Conservation (phyloP, 2,888 invertebrate species). For the Apocheima hispidaria region DNA sequence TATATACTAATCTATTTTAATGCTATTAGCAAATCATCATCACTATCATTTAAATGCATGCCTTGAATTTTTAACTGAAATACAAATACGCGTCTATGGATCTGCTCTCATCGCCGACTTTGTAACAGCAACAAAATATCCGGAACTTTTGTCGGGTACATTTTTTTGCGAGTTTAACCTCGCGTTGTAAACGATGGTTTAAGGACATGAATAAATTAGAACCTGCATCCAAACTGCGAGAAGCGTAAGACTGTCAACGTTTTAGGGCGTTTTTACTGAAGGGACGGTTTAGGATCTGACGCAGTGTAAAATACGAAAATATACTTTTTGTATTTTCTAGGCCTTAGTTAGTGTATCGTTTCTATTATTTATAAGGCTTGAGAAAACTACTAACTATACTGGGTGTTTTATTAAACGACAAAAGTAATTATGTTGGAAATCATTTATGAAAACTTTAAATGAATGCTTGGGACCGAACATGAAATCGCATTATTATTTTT, state of each 20-base stretch:
- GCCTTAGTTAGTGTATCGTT: too few relatives aligned
- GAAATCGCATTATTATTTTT: too few relatives aligned
- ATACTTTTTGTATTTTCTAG: too few relatives aligned
- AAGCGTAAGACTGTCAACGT: constrained; percentile 16
- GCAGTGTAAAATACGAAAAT: not conserved
- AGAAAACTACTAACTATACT: too few relatives aligned
- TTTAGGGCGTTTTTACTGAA: constrained; percentile 7
- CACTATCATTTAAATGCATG: too few relatives aligned
- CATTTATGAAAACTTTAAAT: too few relatives aligned
- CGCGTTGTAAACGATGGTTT: constrained; percentile 35
- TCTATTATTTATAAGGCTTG: too few relatives aligned
- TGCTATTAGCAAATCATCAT: too few relatives aligned
- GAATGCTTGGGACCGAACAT: too few relatives aligned
- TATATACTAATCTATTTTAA: too few relatives aligned
- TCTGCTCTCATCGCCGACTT: not conserved
- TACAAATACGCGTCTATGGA: not conserved
- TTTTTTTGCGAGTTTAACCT: constrained; percentile 39
- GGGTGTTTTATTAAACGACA: too few relatives aligned
- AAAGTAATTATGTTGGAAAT: too few relatives aligned
- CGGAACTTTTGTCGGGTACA: constrained; percentile 27
- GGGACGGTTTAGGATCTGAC: not conserved
- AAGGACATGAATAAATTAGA: constrained; percentile 39
- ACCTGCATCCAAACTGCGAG: constrained; percentile 29
- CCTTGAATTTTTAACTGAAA: not conserved
- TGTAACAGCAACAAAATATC: constrained; percentile 37